phyloP scores from a whole-genome alignment of 2,888 invertebrate species.

The Drosophila mettleri region DNA sequence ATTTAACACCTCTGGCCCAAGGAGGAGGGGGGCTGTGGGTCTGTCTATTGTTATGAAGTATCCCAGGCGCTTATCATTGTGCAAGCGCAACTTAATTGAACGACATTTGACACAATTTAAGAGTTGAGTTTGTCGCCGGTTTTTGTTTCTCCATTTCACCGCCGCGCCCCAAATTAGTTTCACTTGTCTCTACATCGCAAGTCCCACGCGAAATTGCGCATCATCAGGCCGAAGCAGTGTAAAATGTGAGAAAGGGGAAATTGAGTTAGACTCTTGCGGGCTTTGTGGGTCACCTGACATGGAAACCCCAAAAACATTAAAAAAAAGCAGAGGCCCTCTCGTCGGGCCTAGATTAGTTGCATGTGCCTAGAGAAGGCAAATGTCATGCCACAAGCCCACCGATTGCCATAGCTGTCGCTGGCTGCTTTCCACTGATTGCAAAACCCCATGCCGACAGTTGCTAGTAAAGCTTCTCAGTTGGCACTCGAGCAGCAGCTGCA shows the following conservation, averaged over 20 bases:
- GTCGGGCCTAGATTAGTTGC: conserved; percentile 42
- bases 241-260: conserved; percentile 36
- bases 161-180: conserved; percentile 66
- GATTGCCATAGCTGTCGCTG: conserved; percentile 19
- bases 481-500: conserved; percentile 48
- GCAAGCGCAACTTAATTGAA: conserved; percentile 75
- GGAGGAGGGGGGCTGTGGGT: neutral
- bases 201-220: conserved; percentile 58
- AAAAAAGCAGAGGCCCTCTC: conserved; percentile 32
- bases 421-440: conserved; percentile 74
- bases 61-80: conserved; percentile 65
- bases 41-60: conserved; percentile 52
- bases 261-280: conserved; percentile 43
- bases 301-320: conserved; percentile 51
- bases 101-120: conserved; percentile 77
- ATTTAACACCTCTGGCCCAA: conserved; percentile 25
- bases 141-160: conserved; percentile 24
- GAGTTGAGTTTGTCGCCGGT: conserved; percentile 57
- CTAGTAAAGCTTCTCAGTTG: conserved; percentile 45
- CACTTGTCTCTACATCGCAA: conserved; percentile 57
- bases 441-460: conserved; percentile 64
- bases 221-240: conserved; percentile 27
- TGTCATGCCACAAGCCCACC: conserved; percentile 57
- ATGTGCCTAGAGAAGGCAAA: conserved; percentile 57
- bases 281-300: conserved; percentile 62